Evolutionary conservation across 2,888 invertebrate genomes (phyloP), one percentile per base, ranked within the genome.

Genomic region (Sinelater perroti): DNA sequence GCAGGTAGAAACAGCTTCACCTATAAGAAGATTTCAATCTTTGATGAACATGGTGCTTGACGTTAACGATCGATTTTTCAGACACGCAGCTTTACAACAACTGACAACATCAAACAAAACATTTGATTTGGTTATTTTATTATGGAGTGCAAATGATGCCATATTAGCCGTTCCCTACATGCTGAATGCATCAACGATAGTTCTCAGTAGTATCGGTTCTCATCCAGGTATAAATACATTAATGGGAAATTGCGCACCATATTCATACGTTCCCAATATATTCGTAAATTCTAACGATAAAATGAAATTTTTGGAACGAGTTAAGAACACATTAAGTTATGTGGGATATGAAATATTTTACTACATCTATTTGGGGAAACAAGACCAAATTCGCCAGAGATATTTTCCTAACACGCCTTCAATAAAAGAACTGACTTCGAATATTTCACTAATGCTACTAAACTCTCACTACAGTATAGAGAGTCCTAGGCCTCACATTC

Each of bases 381-480:
- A 40, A 1, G 14, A 42, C 16, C 21, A 42, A 36, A 4, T 66
- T 3, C 26, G 63, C 3, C 36, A 54, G 16, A 63, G 65, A 53
- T 63, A 60, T 30, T 68, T 69, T 52, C 62, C 66, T 3, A 47
- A 61, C 14, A 60, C 56, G 55, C 57, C 66, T 28, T 6, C 52
- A 8, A 38, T 69, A 8, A 56, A 67, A 1, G 51, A 67, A 44
- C 46, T 68, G 13, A 18, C 47, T 5, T 13, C n/a, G n/a, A 54
- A 54, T 14, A 14, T 55, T 11, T 71, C 72, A 5, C 35, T 75
- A 36, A 58, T 74, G 7, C 50, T 75, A 0, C 11, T 71, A 6
- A 67, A 70, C 28, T 67, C 73, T 0, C 84, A 85, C 67, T 80
- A 79, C 45, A 82, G 81, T 68, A 78, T 81, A 44, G 80, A 81